Base-by-base conservation (phyloP, 2,113 vertebrate species). In the Microcebus murinus region DNA sequence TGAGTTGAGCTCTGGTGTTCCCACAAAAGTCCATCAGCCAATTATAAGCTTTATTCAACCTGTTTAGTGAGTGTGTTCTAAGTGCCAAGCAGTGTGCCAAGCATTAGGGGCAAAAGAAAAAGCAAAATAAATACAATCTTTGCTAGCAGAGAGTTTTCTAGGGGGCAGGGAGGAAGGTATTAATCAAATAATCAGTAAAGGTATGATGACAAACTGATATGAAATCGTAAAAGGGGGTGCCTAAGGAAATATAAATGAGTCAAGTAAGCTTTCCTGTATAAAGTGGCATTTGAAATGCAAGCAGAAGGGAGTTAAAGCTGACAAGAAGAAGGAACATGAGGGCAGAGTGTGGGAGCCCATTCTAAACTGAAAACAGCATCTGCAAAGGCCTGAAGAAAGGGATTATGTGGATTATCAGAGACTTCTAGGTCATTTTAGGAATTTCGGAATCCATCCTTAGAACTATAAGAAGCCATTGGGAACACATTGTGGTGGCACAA, bases 121-220 rank as follows among this genome's bases (percentile, higher is more conserved):
- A 52, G 8, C 14, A 74, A 73, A n/a, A 23, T 48, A 76, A 95
- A 85, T 25, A 36, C 4, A 90, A 12, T 39, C 3, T 27, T 77
- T 48, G 10, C 21, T 88, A 87, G 57, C 3, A 71, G 6, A 89
- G 6, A 73, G 13, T 77, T 84, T 85, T 8, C 36, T 59, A 14
- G 8, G 2, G 14, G 27, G 4, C 65, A 15, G 25, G 25, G 50
- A 59, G 34, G 5, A 68, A 67, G 29, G 12, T 8, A 50, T 92
- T 80, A 70, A 80, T 88, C 67, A 96, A 87, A 91, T 71, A 42
- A 97, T 85, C 65, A 88, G 36, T 68, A 88, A 77, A 95, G 27
- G 10, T n/a, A 34, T 67, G 90, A 87, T 79, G 84, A 87, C 7
- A 87, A 83, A 50, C 31, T 68, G 8, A 57, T 42, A 39, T 52